Conservation (phyloP, 35 echinoderm and acorn worm species). For the Holothuria glaberrima region DNA sequence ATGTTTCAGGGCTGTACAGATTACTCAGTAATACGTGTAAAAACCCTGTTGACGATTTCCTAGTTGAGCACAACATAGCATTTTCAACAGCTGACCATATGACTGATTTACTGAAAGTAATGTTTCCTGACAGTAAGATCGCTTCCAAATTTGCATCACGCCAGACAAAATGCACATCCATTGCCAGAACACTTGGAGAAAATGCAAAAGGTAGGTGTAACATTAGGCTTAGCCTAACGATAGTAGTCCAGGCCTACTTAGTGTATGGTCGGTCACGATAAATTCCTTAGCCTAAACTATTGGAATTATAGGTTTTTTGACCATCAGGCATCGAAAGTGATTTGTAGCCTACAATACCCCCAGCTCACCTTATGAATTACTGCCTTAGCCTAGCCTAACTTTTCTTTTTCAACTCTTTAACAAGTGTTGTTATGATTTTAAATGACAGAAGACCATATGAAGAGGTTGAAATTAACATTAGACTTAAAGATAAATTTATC, state of each 20-base stretch:
- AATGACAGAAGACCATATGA: neutral
- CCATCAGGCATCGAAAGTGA: too few relatives aligned
- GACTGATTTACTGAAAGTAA: constrained; percentile 49
- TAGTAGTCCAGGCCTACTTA: neutral
- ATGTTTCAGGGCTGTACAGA: neutral
- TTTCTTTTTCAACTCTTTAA: neutral
- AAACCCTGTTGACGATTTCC: constrained; percentile 10
- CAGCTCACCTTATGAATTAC: too few relatives aligned
- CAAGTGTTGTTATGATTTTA: neutral
- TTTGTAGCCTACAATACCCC: too few relatives aligned
- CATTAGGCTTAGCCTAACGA: neutral
- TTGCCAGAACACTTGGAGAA: constrained; percentile 55
- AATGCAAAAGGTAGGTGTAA: constrained; percentile 69
- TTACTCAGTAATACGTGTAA: constrained; percentile 6
- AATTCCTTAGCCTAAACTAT: neutral
- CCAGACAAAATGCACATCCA: constrained; percentile 41
- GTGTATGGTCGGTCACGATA: neutral
- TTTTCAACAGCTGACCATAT: constrained; percentile 51
- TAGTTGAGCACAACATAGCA: constrained; percentile 1
- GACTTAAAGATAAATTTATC: neutral
- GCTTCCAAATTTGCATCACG: constrained; percentile 59
- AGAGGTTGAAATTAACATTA: neutral
- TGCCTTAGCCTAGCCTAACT: neutral
- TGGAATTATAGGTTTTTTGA: neutral
- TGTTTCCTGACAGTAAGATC: constrained; percentile 68